These are phyloP conservation scores for Musca domestica DNA, from an alignment of 1,140 invertebrate genomes.

Conservation along the genomic window DNA sequence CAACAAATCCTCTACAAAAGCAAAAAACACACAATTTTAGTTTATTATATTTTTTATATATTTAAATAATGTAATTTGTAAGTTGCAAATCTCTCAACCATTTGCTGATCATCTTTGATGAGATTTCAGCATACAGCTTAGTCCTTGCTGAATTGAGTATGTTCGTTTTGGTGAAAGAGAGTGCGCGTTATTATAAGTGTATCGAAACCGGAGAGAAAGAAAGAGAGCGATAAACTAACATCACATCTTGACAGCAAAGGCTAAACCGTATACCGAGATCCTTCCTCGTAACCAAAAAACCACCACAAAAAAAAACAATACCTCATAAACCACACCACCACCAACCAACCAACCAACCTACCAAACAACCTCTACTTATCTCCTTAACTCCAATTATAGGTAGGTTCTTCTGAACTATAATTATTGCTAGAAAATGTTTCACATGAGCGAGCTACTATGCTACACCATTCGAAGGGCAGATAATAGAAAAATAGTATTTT, in stretches of 20 bases:
- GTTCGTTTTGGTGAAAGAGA: too few relatives aligned
- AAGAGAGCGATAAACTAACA: constrained; percentile 12
- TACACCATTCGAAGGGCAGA: too few relatives aligned
- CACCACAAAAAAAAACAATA: constrained; percentile 8
- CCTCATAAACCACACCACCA: not conserved
- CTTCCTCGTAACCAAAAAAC: constrained; percentile 1
- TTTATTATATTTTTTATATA: not conserved
- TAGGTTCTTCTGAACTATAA: constrained; percentile 12
- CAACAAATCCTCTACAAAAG: constrained; percentile 1
- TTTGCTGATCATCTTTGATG: constrained; percentile 1
- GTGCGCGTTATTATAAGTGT: too few relatives aligned
- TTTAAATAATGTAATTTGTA: not conserved
- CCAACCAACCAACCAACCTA: not conserved
- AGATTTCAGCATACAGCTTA: constrained; percentile 50
- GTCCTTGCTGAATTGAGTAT: constrained; percentile 42
- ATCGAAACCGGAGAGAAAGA: not conserved
- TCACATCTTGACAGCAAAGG: constrained; percentile 47
- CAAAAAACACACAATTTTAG: not conserved
- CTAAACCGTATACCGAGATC: constrained; percentile 51
- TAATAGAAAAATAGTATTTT: too few relatives aligned
- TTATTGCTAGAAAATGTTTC: too few relatives aligned
- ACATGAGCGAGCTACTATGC: too few relatives aligned
- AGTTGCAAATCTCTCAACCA: not conserved
- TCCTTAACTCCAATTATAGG: not conserved
- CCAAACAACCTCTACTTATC: not conserved